phyloP scores from a whole-genome alignment of 2,113 vertebrate species.

The Gnathonemus echidnorhynchus region DNA sequence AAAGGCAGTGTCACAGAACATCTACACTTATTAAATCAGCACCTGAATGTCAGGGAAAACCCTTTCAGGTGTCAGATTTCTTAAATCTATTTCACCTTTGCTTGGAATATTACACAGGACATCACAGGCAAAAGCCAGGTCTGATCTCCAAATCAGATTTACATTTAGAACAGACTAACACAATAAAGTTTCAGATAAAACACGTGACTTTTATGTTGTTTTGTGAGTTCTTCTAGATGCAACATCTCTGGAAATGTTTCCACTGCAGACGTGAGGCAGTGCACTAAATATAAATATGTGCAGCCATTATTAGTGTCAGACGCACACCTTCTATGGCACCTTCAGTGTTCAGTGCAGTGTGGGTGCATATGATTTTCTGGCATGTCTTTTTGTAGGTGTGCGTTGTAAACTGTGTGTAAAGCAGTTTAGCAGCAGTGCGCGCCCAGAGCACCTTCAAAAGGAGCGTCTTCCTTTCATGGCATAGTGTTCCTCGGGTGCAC shows the following conservation, averaged over 20 bases:
- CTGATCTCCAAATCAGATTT: neutral
- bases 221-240: neutral
- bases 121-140: neutral
- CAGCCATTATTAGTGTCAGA: neutral
- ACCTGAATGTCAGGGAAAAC: neutral
- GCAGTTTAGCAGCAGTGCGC: neutral
- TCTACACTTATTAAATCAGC: neutral
- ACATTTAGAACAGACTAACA: neutral
- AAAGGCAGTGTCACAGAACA: neutral
- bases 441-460: neutral
- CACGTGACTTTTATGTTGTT: neutral
- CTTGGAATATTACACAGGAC: neutral
- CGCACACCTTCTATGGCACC: neutral
- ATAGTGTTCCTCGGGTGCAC: neutral
- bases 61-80: neutral
- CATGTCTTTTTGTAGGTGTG: neutral
- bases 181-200: neutral
- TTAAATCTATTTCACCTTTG: neutral
- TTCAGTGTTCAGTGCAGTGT: neutral
- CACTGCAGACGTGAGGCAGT: neutral
- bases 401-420: conserved; percentile 1
- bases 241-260: neutral
- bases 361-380: neutral
- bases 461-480: neutral
- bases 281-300: neutral